Evolutionary conservation across 2,113 vertebrate genomes (phyloP), one percentile per base, ranked within the genome.

Genomic region (Podilymbus podiceps): DNA sequence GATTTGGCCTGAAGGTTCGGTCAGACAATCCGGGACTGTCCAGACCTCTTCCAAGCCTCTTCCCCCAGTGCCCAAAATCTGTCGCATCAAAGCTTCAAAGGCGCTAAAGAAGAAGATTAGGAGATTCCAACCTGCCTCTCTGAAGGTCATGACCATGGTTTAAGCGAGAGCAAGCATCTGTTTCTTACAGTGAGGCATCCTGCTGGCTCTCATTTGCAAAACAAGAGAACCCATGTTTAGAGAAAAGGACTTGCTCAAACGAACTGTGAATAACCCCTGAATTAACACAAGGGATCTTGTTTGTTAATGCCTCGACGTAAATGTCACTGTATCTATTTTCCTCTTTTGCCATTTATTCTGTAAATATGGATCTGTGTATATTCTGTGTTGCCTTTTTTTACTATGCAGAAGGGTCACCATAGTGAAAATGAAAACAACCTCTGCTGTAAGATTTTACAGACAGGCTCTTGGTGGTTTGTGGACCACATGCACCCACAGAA

Each of bases 91-190:
- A 98, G 99, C 99, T 40, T 99, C 99, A 69, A 98, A 98, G 94
- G 99, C 99, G 40, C 98, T 99, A 47, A 99, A 99, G 96, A 99
- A 99, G 95, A 99, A 99, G 97, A 99, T 99, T 68, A 98, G 99
- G 42, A 98, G 99, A 91, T 99, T 99, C 97, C 99, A 99, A 22
- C 99, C 99, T 5, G 98, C 98, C 3, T 97, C 99, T 8, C 97
- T 99, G 89, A 99, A 99, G 97, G 98, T 99, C 97, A 99, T 99
- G 99, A 99, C 99, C 91, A 98, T 99, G 97, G 99, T 99, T 94
- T 99, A 98, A 98, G 30, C 50, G 60, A 79, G 52, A 87, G 12
- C 8, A 53, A 77, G 30, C n/a, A 35, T 19, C 58, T 74, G 1
- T 90, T 82, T 87, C 62, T 81, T 84, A n/a, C 30, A 83, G 44